Conservation (phyloP, 2,113 vertebrate species). For the Forbesichthys agassizii region DNA sequence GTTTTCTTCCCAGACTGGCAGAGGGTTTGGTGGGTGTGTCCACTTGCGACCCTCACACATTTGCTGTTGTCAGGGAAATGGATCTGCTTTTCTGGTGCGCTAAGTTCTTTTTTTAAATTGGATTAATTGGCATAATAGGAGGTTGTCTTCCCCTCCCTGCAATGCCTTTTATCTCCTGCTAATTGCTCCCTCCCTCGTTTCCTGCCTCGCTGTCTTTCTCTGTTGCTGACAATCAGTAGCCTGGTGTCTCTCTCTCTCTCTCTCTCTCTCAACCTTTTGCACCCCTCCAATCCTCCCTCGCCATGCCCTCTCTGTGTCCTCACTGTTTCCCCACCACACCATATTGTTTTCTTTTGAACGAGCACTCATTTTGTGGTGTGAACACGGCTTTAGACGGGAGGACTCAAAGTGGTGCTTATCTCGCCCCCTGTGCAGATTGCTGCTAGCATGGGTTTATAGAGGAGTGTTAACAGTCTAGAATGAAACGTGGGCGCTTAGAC, state of each 20-base stretch:
- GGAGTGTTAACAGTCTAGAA: constrained; percentile 10
- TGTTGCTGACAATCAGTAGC: constrained; percentile 6
- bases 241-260: neutral
- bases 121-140: constrained; percentile 70
- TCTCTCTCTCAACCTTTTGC: neutral
- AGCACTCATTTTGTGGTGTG: constrained; percentile 22
- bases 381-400: constrained; percentile 22
- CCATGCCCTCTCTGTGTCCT: neutral
- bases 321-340: constrained; percentile 5
- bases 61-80: constrained; percentile 64
- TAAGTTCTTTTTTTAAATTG: constrained; percentile 42
- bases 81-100: constrained; percentile 43
- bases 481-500: constrained; percentile 18
- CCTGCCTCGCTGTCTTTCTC: constrained; percentile 35
- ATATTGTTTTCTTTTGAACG: constrained; percentile 23
- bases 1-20: constrained; percentile 58
- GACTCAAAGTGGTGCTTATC: constrained; percentile 30
- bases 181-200: constrained; percentile 59
- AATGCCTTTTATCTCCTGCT: constrained; percentile 63
- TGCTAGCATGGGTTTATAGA: constrained; percentile 11
- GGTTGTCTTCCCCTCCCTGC: constrained; percentile 61
- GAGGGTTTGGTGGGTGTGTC: constrained; percentile 42
- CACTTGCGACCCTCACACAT: constrained; percentile 61
- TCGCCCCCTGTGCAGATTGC: constrained; percentile 17
- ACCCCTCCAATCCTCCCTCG: constrained; percentile 27